phyloP scores from a whole-genome alignment of 2,888 invertebrate genomes.

The Meiosimyza decipiens region DNA sequence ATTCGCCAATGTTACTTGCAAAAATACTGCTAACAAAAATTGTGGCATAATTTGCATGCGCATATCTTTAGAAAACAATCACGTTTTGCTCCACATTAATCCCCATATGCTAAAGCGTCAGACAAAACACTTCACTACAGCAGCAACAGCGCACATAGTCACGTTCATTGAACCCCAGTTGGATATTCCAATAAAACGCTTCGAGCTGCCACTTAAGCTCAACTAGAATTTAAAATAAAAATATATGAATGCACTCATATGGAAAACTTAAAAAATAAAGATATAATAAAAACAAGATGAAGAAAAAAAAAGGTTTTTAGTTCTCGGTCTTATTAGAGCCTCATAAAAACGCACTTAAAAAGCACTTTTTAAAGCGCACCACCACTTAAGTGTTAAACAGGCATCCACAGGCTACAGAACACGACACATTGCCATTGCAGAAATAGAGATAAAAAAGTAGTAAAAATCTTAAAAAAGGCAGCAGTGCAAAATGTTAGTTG shows the following conservation, averaged over 20 bases:
- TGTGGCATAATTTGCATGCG: constrained; percentile 18
- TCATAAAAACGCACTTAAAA: constrained; percentile 19
- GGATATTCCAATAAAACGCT: constrained; percentile 1
- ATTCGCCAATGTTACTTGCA: too few species aligned
- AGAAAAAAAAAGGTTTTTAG: constrained; percentile 1
- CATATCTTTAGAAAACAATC: constrained; percentile 19
- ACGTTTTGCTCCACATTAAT: constrained; percentile 20
- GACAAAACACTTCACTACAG: background rate
- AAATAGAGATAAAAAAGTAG: too few species aligned
- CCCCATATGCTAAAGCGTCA: background rate
- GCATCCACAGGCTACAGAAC: background rate
- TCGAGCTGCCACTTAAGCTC: background rate
- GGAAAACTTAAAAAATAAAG: too few species aligned
- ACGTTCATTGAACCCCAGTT: constrained; percentile 19
- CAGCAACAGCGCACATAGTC: background rate
- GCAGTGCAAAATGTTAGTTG: too few species aligned
- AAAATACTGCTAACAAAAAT: too few species aligned
- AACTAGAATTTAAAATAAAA: background rate
- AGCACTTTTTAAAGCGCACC: background rate
- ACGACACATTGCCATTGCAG: too few species aligned
- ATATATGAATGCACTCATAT: too few species aligned
- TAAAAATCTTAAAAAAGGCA: too few species aligned
- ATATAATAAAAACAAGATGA: background rate
- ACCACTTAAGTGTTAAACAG: constrained; percentile 16
- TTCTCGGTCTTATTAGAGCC: constrained; percentile 6